These are phyloP conservation scores for Meda fulgida DNA, from an alignment of 2,797 vertebrate genomes.

Conservation along the genomic window DNA sequence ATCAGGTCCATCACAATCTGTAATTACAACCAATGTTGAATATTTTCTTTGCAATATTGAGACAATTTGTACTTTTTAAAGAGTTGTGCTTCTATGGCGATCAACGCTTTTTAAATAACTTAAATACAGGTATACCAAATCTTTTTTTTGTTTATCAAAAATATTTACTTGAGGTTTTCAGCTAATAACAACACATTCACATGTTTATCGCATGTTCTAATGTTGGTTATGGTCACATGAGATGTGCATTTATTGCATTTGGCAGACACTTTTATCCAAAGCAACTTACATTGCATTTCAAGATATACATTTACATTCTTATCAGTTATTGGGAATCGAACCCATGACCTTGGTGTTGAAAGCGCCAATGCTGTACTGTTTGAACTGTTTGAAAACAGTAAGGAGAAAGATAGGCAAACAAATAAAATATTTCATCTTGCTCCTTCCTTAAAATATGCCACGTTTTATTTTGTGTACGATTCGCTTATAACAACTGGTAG, in stretches of 20 bases:
- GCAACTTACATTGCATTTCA: no score
- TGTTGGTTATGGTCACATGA: no score
- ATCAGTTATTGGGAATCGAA: no score
- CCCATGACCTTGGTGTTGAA: no score
- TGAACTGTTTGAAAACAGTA: no score
- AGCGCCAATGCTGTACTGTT: no score
- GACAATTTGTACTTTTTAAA: background rate
- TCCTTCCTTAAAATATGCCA: background rate
- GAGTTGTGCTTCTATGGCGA: background rate
- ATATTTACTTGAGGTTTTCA: background rate
- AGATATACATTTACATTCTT: no score
- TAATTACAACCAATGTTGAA: background rate
- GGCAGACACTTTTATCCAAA: no score
- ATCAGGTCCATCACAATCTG: background rate
- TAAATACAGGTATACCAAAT: background rate
- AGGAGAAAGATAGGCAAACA: no score
- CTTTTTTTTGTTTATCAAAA: background rate
- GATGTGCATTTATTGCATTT: no score
- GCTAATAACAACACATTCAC: background rate
- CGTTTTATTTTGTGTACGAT: background rate
- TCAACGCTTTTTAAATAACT: background rate
- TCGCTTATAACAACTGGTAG: background rate
- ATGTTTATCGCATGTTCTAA: background rate
- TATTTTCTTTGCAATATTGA: background rate
- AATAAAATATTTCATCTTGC: no score